These are phyloP conservation scores for Lepidurus packardi DNA, from an alignment of 1,140 invertebrate genomes.

Conservation along the genomic window DNA sequence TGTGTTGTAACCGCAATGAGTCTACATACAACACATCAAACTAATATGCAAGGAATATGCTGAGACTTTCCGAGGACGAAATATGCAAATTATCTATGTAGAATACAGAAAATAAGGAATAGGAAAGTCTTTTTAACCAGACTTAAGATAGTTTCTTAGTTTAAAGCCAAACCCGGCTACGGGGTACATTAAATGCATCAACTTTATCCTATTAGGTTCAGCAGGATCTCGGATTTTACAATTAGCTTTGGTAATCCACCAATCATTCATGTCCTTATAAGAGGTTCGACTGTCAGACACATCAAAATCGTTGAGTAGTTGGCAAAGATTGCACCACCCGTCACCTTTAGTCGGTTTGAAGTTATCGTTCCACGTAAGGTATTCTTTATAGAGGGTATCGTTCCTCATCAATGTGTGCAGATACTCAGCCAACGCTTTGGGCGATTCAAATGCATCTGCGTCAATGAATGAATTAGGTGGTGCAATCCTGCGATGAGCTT, in stretches of 20 bases:
- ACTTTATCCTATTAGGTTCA: too few relatives aligned
- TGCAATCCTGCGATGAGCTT: constrained; percentile 51
- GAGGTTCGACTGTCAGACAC: constrained; percentile 34
- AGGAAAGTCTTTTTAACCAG: too few relatives aligned
- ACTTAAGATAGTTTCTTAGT: too few relatives aligned
- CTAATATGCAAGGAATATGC: too few relatives aligned
- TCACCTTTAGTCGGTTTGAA: constrained; percentile 24
- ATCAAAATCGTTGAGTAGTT: constrained; percentile 35
- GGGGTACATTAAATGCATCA: too few relatives aligned
- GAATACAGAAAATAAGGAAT: too few relatives aligned
- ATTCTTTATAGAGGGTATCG: constrained; percentile 46
- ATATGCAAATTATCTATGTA: too few relatives aligned
- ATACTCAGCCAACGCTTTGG: constrained; percentile 49
- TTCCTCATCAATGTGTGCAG: constrained; percentile 44
- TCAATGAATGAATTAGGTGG: constrained; percentile 62
- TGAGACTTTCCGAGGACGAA: too few relatives aligned
- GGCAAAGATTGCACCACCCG: constrained; percentile 37
- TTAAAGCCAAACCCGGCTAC: too few relatives aligned
- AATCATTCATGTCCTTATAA: constrained; percentile 37
- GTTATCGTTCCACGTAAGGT: constrained; percentile 46
- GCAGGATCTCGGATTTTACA: neutral
- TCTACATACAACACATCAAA: too few relatives aligned
- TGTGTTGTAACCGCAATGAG: too few relatives aligned
- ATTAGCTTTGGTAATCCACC: constrained; percentile 28
- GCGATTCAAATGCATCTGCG: constrained; percentile 51